These are phyloP conservation scores for Sebastes kiyomatsui DNA, from an alignment of 2,797 vertebrate species.

Conservation along the genomic window DNA sequence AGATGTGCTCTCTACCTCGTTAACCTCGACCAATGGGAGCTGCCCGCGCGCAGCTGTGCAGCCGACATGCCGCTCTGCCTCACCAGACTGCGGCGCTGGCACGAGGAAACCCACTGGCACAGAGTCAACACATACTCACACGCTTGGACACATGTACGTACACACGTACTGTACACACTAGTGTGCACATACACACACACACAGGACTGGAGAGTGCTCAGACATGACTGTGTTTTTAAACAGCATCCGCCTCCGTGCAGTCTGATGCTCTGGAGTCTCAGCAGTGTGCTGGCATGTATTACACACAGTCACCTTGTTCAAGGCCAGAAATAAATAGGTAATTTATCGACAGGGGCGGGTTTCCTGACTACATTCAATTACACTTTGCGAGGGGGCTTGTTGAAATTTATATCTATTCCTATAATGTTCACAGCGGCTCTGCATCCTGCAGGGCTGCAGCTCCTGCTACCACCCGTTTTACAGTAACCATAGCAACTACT, in stretches of 20 bases:
- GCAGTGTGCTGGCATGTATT: constrained; percentile 18
- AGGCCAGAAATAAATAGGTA: constrained; percentile 69
- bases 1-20: constrained; percentile 78
- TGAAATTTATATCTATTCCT: constrained; percentile 58
- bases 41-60: constrained; percentile 69
- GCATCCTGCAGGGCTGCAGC: constrained; percentile 54
- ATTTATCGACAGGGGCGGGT: constrained; percentile 59
- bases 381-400: constrained; percentile 24
- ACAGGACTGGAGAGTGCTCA: constrained; percentile 15
- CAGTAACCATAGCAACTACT: constrained; percentile 79
- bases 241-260: constrained; percentile 32
- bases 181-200: neutral
- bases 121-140: constrained; percentile 49
- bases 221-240: constrained; percentile 52
- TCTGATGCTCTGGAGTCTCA: neutral
- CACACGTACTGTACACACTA: constrained; percentile 23
- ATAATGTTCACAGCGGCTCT: constrained; percentile 45
- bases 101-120: constrained; percentile 61
- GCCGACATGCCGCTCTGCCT: constrained; percentile 57
- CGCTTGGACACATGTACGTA: constrained; percentile 46
- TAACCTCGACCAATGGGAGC: constrained; percentile 76
- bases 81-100: constrained; percentile 69
- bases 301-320: constrained; percentile 65
- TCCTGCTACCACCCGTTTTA: constrained; percentile 42
- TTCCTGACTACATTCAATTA: constrained; percentile 60